These are phyloP conservation scores for Nomada hirtipes DNA, from an alignment of 2,888 invertebrate species.

Conservation along the genomic window DNA sequence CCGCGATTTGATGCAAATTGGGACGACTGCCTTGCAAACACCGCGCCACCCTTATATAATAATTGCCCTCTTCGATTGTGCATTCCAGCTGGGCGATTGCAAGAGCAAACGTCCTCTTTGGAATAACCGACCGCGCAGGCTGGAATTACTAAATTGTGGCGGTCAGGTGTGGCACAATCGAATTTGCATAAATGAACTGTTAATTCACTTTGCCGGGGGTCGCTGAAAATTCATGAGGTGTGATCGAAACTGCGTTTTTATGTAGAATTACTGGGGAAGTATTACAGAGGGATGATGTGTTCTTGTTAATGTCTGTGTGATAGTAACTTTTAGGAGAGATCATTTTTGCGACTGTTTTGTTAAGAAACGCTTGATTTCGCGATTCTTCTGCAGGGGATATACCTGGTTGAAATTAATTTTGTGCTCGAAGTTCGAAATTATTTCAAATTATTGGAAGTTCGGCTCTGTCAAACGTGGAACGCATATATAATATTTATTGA, in stretches of 20 bases:
- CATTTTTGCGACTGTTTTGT: too few relatives aligned
- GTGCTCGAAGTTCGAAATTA: too few relatives aligned
- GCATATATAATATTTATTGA: not conserved
- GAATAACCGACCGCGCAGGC: constrained; percentile 58
- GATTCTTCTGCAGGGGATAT: too few relatives aligned
- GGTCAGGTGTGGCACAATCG: constrained; percentile 35
- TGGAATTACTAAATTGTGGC: constrained; percentile 42
- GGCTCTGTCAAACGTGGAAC: too few relatives aligned
- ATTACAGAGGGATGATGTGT: constrained; percentile 52
- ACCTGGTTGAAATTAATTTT: too few relatives aligned
- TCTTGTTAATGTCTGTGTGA: constrained; percentile 13
- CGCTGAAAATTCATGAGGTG: constrained; percentile 25
- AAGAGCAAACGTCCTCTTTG: constrained; percentile 60
- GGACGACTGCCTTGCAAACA: constrained; percentile 49
- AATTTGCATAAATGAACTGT: constrained; percentile 78
- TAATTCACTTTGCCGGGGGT: constrained; percentile 71
- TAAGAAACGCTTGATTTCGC: too few relatives aligned
- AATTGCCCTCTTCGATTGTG: constrained; percentile 64
- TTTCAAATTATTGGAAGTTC: too few relatives aligned
- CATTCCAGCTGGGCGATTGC: constrained; percentile 51
- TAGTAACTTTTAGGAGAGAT: not conserved
- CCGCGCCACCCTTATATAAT: constrained; percentile 66
- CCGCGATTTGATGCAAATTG: constrained; percentile 54
- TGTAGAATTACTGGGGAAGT: constrained; percentile 23
- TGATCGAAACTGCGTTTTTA: constrained; percentile 12